Evolutionary conservation across 2,113 vertebrate genomes (phyloP).

Genomic region (Struthio camelus): DNA sequence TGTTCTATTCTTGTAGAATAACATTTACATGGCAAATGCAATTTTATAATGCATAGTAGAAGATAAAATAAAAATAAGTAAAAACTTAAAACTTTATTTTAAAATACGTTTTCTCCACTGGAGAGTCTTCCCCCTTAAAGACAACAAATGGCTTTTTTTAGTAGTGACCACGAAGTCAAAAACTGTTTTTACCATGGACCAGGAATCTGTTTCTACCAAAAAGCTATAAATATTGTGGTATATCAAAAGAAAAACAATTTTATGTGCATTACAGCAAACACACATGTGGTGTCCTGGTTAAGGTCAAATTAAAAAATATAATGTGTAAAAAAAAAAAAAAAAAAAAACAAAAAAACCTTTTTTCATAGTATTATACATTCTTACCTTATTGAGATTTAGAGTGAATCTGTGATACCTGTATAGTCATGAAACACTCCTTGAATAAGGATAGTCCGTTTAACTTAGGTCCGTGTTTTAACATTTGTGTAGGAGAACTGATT

Average conservation of each 20-base stretch:
- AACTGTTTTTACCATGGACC: neutral
- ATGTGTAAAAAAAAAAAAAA: neutral
- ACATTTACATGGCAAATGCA: neutral
- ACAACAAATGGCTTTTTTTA: neutral
- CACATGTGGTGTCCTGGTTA: neutral
- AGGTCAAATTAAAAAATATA: neutral
- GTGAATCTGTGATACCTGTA: neutral
- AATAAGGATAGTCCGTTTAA: neutral
- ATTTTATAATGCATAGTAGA: neutral
- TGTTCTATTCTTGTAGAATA: neutral
- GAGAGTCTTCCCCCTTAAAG: neutral
- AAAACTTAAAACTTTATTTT: neutral
- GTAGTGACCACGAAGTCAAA: neutral
- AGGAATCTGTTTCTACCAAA: neutral
- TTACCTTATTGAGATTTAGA: neutral
- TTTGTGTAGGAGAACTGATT: neutral
- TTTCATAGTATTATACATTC: no score
- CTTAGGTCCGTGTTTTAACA: rapidly evolving
- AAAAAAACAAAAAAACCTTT: no score
- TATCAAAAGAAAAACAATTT: neutral
- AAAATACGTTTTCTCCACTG: neutral
- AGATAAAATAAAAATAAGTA: neutral
- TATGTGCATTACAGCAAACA: neutral
- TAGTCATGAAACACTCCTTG: neutral
- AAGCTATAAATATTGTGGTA: neutral